phyloP scores from a whole-genome alignment of 2,888 invertebrate genomes.

The Aproaerema taeniolella region DNA sequence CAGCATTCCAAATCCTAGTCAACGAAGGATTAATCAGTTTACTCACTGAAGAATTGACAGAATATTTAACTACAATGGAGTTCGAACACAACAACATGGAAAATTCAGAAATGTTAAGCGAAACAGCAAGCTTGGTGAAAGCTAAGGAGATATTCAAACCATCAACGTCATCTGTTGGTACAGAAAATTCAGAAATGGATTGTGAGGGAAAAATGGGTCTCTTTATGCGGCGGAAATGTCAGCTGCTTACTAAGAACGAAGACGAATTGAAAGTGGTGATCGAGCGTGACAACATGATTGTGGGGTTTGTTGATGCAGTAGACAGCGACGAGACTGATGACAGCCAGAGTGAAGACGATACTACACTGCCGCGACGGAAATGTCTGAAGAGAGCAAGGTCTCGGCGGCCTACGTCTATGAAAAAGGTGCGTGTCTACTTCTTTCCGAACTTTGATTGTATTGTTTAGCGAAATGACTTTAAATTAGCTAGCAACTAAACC shows the following conservation, averaged over 20 bases:
- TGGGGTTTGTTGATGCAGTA: slow-evolving; percentile 59
- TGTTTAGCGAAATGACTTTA: background rate
- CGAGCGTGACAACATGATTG: slow-evolving; percentile 69
- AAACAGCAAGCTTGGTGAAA: slow-evolving; percentile 21
- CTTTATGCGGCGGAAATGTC: slow-evolving; percentile 45
- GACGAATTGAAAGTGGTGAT: slow-evolving; percentile 64
- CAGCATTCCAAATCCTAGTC: slow-evolving; percentile 68
- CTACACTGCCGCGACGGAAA: slow-evolving; percentile 32
- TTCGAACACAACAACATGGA: slow-evolving; percentile 52
- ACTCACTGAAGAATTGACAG: slow-evolving; percentile 57
- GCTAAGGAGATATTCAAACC: slow-evolving; percentile 21
- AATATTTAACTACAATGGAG: slow-evolving; percentile 57
- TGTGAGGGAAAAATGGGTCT: slow-evolving; percentile 33
- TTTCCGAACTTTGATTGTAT: background rate
- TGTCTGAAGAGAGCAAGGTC: slow-evolving; percentile 48
- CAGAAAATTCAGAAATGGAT: slow-evolving; percentile 6
- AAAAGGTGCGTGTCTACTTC: slow-evolving; percentile 46
- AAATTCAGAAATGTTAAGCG: slow-evolving; percentile 25
- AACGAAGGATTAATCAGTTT: slow-evolving; percentile 62
- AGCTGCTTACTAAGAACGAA: slow-evolving; percentile 37
- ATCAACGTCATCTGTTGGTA: slow-evolving; percentile 5
- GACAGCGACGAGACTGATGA: slow-evolving; percentile 60
- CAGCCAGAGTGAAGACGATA: slow-evolving; percentile 52
- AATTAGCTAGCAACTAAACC: too few relatives aligned
- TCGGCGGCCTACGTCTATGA: slow-evolving; percentile 41